These are phyloP conservation scores for Fragum fragum DNA, from an alignment of 2,888 invertebrate species.

Conservation along the genomic window DNA sequence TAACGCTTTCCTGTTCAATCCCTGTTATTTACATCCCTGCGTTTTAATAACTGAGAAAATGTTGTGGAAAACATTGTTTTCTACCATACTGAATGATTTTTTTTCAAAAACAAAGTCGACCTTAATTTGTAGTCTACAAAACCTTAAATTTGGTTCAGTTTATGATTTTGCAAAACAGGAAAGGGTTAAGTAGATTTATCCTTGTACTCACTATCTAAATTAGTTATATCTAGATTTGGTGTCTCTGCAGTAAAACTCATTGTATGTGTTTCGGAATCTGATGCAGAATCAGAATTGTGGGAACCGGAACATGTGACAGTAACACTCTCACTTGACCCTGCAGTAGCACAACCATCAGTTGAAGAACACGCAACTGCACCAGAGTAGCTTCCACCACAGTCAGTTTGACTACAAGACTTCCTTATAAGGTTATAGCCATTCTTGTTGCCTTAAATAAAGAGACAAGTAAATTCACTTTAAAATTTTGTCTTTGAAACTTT, in stretches of 20 bases:
- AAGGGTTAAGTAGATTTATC: too few species aligned
- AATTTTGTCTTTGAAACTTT: too few species aligned
- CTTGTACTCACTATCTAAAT: slow-evolving; percentile 9
- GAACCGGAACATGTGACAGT: neutral
- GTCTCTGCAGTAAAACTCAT: slow-evolving; percentile 17
- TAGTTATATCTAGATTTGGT: slow-evolving; percentile 28
- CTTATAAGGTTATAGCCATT: neutral
- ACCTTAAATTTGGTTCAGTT: too few species aligned
- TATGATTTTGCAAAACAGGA: too few species aligned
- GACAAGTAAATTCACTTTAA: too few species aligned
- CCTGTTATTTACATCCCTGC: too few species aligned
- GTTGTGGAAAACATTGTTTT: too few species aligned
- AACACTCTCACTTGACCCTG: neutral
- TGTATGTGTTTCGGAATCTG: neutral
- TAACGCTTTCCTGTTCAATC: too few species aligned
- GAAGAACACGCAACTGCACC: neutral
- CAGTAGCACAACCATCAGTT: neutral
- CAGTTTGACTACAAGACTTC: neutral
- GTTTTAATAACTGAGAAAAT: too few species aligned
- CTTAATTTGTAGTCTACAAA: too few species aligned
- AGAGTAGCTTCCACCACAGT: slow-evolving; percentile 7
- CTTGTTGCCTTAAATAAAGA: neutral
- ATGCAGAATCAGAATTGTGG: neutral
- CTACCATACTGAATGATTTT: too few species aligned
- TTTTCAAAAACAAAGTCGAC: too few species aligned